Conservation (phyloP, 2,888 invertebrate genomes). For the Lacanobia wlatinum region DNA sequence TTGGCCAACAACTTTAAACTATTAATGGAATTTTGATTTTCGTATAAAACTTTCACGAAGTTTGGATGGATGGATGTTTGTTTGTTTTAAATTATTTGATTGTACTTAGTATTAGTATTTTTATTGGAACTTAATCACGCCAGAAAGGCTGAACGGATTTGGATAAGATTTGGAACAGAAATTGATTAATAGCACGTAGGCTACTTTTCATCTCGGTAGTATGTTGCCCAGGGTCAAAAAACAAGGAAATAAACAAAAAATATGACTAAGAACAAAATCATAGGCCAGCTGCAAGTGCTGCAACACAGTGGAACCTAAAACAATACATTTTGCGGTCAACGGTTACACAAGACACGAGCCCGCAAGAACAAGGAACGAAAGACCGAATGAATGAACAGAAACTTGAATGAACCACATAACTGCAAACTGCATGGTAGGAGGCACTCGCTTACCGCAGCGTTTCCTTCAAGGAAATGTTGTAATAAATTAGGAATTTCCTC, state of each 20-base stretch:
- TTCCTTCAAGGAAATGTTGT: slow-evolving; percentile 62
- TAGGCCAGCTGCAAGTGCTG: background rate
- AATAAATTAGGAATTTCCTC: slow-evolving; percentile 60
- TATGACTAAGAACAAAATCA: background rate
- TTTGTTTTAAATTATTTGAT: too few relatives aligned
- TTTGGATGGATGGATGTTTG: too few relatives aligned
- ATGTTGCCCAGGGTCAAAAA: too few relatives aligned
- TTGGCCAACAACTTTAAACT: too few relatives aligned
- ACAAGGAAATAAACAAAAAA: slow-evolving; percentile 1
- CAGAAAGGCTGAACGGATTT: too few relatives aligned
- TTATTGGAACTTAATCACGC: too few relatives aligned
- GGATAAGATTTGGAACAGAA: too few relatives aligned
- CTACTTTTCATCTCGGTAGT: too few relatives aligned
- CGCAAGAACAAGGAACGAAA: slow-evolving; percentile 42
- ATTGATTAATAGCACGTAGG: too few relatives aligned
- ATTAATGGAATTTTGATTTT: too few relatives aligned
- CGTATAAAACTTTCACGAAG: too few relatives aligned
- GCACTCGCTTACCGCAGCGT: slow-evolving; percentile 52
- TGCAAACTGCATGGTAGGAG: slow-evolving; percentile 19
- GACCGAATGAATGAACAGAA: slow-evolving; percentile 52
- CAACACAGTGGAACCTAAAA: background rate
- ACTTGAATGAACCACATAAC: slow-evolving; percentile 56
- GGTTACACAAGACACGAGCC: slow-evolving; percentile 32
- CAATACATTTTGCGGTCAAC: slow-evolving; percentile 44
- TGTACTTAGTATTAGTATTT: too few relatives aligned